Evolutionary conservation across 2,888 invertebrate genomes (phyloP), one percentile per base, ranked within the genome.

Genomic region (Hermaeophaga mercurialis): DNA sequence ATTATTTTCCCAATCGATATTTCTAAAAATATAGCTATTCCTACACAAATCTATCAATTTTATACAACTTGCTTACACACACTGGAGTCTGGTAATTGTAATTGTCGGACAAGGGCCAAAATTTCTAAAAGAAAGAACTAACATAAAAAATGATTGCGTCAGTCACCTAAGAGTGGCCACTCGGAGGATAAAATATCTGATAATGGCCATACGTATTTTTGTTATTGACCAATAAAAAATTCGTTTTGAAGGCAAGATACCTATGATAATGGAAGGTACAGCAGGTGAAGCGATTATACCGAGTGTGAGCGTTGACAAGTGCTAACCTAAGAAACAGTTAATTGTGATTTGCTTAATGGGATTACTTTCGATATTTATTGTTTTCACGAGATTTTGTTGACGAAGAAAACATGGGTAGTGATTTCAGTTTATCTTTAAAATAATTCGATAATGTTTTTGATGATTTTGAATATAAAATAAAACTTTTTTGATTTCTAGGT

Each of bases 401-500:
- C 39, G 43, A 41, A 36, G 47, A 18, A 45, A 56, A 56, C 33
- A 46, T 56, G 26, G 56, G 39, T 44, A 49, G 49, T 50, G 56
- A 39, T 48, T 47, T 36, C n/a, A n/a, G n/a, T n/a, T 8, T 8
- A 24, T 24, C 8, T 24, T 24, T 24, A 24, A 6, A 24, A 24
- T 6, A 6, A 24, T 6, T 24, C 24, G 24, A 24, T 24, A 24
- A 6, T 24, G n/a, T 24, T 24, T 24, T 4, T 24, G 24, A 4
- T 24, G 8, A 24, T n/a, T n/a, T 8, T 4, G 24, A 24, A 24
- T 24, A 24, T n/a, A n/a, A n/a, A n/a, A n/a, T n/a, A n/a, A n/a
- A n/a, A n/a, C n/a, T n/a, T n/a, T 36, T 36, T 36, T 52, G 33
- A 3, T 11, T 52, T 52, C 12, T 80, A 87, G 87, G 87, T 79